Percentiles rank a stretch among this genome's conserved stretches.
phyloP scores from a whole-genome alignment of 2,888 invertebrate genomes.

The Drosophila birchii region DNA sequence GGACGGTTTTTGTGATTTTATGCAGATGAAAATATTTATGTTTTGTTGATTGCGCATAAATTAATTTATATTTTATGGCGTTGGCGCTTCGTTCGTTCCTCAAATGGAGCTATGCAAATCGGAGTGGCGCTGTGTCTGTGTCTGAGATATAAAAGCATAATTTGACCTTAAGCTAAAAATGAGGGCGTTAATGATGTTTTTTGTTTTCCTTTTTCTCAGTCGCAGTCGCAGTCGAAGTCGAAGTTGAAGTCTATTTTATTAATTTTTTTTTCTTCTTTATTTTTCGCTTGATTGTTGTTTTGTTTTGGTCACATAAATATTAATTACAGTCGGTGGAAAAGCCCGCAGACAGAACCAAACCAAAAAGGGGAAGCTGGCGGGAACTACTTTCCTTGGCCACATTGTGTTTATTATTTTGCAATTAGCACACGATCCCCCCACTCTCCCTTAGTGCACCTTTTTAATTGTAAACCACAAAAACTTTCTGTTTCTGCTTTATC shows the following conservation, averaged over 20 bases:
- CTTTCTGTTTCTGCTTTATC: conserved; percentile 68
- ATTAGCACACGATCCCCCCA: conserved; percentile 28
- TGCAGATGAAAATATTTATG: conserved; percentile 81
- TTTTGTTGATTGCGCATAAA: conserved; percentile 81
- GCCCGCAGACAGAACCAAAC: conserved; percentile 32
- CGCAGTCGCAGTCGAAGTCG: neutral
- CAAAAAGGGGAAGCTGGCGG: conserved; percentile 27
- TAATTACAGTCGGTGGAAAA: conserved; percentile 70
- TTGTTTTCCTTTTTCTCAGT: conserved; percentile 53
- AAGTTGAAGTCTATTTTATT: conserved; percentile 40
- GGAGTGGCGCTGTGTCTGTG: conserved; percentile 32
- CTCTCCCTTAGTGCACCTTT: conserved; percentile 30
- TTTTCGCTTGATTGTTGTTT: conserved; percentile 42
- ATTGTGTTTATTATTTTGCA: conserved; percentile 26
- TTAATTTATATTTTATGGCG: conserved; percentile 81
- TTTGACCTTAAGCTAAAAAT: conserved; percentile 80
- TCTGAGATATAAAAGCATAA: conserved; percentile 71
- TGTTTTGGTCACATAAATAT: conserved; percentile 69
- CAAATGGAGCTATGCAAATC: conserved; percentile 79
- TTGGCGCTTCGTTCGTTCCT: conserved; percentile 77
- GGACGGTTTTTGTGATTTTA: conserved; percentile 78
- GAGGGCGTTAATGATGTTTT: conserved; percentile 82
- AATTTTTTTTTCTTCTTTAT: conserved; percentile 39
- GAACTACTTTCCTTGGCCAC: conserved; percentile 26
- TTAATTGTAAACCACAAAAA: conserved; percentile 61